Conservation (phyloP, 2,888 invertebrate genomes). For the Melipona beecheii region DNA sequence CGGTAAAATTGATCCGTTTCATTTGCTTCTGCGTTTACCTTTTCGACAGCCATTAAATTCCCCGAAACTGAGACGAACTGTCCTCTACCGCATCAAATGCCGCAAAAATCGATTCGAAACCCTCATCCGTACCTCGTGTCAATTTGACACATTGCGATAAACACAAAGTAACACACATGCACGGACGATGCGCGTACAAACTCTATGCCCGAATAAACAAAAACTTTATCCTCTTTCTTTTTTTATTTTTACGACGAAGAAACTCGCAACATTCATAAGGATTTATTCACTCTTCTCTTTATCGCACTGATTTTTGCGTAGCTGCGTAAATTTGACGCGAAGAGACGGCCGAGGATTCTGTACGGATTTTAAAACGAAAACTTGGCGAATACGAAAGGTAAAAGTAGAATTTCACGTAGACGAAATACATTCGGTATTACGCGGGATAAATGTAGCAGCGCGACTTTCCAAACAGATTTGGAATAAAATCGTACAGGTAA, state of each 20-base stretch:
- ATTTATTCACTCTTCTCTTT: background rate
- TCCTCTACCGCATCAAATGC: background rate
- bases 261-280: background rate
- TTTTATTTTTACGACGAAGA: background rate
- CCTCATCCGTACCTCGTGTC: background rate
- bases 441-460: background rate
- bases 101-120: background rate
- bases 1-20: background rate
- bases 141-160: background rate
- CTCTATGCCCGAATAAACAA: accelerated
- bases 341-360: too few relatives aligned
- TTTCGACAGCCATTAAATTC: background rate
- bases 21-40: background rate
- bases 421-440: background rate
- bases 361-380: too few relatives aligned
- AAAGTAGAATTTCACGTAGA: background rate
- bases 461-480: too few relatives aligned
- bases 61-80: background rate
- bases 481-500: background rate
- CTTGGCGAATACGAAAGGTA: background rate
- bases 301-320: background rate
- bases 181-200: background rate
- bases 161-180: background rate
- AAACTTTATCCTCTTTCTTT: background rate
- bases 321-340: background rate